phyloP scores from a whole-genome alignment of 2,113 vertebrate species.

The Myanophis thanlyinensis region DNA sequence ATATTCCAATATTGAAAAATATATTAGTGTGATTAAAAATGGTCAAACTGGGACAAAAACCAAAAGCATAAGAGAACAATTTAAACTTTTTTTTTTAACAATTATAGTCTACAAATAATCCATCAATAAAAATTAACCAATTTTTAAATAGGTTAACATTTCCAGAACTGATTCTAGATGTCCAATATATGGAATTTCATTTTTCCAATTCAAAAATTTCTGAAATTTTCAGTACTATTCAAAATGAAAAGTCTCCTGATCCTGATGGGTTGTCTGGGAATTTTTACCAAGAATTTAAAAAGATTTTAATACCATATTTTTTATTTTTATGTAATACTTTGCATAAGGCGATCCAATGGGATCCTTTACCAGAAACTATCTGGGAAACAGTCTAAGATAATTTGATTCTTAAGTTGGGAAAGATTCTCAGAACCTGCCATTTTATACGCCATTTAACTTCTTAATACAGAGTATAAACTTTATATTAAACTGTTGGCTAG shows the following conservation, averaged over 20 bases:
- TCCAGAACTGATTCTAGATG: no score
- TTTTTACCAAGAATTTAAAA: background rate
- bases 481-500: background rate
- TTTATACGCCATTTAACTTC: background rate
- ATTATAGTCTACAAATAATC: no score
- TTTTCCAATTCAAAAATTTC: no score
- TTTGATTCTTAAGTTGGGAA: background rate
- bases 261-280: background rate
- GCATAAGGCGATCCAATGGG: background rate
- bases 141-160: no score
- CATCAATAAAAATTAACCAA: no score
- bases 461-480: background rate
- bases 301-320: background rate
- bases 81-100: no score
- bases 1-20: no score
- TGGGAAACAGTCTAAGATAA: background rate
- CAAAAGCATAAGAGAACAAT: no score
- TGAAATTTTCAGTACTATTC: no score
- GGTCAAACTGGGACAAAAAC: no score
- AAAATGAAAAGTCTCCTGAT: background rate
- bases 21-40: no score
- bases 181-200: no score
- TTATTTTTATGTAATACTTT: background rate
- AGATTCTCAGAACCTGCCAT: background rate
- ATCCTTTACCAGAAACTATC: background rate